Percentiles rank a stretch among this genome's conserved stretches.
Evolutionary conservation across 2,888 invertebrate genomes (phyloP).

Genomic region (Carcina quercana): DNA sequence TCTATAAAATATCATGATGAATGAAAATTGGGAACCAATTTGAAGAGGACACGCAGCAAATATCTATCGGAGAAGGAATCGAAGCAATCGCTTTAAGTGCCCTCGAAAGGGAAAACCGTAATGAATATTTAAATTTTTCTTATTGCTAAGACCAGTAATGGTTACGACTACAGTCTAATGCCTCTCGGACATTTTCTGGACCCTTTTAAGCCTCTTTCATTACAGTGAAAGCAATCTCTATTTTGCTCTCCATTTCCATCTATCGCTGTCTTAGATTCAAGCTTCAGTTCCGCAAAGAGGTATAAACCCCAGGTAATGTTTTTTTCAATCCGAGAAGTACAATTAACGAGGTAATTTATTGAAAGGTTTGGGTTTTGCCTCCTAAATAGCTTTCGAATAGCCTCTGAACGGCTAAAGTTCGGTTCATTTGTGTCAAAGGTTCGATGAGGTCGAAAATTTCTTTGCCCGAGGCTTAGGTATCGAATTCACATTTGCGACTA

Average conservation of each 20-base stretch:
- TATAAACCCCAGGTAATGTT: constrained; percentile 29
- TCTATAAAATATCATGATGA: no score
- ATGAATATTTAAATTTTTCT: constrained; percentile 29
- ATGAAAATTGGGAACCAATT: no score
- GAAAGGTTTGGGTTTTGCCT: background rate
- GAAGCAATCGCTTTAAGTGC: constrained; percentile 23
- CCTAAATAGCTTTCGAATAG: constrained; percentile 2
- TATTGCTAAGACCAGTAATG: constrained; percentile 26
- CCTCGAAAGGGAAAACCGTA: constrained; percentile 17
- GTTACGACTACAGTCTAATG: constrained; percentile 31
- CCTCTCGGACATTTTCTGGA: constrained; percentile 38
- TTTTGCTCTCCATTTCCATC: constrained; percentile 40
- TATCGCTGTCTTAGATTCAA: constrained; percentile 44
- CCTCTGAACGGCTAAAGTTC: no score
- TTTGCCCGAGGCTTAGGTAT: no score
- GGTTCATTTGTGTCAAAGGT: no score
- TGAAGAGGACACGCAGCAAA: no score
- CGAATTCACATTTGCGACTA: no score
- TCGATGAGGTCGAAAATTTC: no score
- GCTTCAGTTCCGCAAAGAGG: constrained; percentile 32
- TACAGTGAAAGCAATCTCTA: constrained; percentile 48
- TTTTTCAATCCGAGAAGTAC: constrained; percentile 27
- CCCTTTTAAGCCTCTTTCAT: constrained; percentile 47
- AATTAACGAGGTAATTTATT: constrained; percentile 10
- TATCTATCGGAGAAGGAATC: no score